phyloP scores from a whole-genome alignment of 2,888 invertebrate genomes.

The Lysandra bellargus region DNA sequence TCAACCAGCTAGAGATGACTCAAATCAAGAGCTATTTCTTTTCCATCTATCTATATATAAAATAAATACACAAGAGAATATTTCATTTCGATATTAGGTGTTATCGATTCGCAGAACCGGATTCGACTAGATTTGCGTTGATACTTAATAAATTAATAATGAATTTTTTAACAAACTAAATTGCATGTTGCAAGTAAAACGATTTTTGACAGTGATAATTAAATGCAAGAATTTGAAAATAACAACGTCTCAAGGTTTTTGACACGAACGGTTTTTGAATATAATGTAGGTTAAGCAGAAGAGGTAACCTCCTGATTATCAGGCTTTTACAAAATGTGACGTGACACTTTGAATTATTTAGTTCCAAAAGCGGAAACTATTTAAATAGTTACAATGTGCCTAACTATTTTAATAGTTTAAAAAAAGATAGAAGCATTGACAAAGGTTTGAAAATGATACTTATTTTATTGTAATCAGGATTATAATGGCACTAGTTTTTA shows the following conservation, averaged over 20 bases:
- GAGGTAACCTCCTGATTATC: background rate
- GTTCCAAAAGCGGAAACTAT: background rate
- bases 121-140: too few species aligned
- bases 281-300: background rate
- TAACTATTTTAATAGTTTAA: too few species aligned
- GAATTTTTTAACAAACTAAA: too few species aligned
- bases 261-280: background rate
- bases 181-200: too few species aligned
- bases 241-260: background rate
- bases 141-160: too few species aligned
- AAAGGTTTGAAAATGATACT: too few species aligned
- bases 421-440: too few species aligned
- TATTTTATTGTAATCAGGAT: too few species aligned
- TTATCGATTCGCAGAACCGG: too few species aligned
- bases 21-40: background rate
- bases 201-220: too few species aligned
- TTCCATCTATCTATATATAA: background rate
- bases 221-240: background rate
- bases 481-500: too few species aligned
- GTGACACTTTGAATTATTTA: background rate
- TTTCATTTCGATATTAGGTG: background rate
- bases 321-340: background rate
- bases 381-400: too few species aligned
- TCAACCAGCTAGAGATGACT: constrained; percentile 45
- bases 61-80: background rate